Evolutionary conservation across 2,113 vertebrate genomes (phyloP).

Genomic region (Heterotis niloticus): DNA sequence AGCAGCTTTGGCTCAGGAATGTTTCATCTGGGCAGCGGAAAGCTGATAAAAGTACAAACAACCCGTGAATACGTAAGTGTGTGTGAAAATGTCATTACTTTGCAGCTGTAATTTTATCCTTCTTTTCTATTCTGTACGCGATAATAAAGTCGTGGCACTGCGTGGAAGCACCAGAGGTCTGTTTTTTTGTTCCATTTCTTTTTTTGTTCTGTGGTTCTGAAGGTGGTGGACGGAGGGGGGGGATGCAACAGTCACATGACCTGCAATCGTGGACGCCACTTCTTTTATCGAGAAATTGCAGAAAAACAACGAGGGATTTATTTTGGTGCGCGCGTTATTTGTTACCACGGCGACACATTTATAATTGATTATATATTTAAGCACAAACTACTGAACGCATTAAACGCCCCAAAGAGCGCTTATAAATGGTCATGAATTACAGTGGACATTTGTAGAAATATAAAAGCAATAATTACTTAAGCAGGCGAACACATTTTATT

Average conservation of each 20-base stretch:
- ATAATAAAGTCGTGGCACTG: conserved; percentile 13
- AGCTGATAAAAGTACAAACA: neutral
- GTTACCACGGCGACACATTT: too few species aligned
- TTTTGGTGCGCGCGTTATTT: too few species aligned
- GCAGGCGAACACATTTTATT: too few species aligned
- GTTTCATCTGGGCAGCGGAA: neutral
- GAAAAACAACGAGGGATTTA: too few species aligned
- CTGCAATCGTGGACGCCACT: neutral
- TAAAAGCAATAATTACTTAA: too few species aligned
- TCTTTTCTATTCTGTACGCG: neutral
- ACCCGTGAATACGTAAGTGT: neutral
- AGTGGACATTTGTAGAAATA: too few species aligned
- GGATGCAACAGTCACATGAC: neutral
- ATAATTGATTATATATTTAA: too few species aligned
- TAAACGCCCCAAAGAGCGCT: too few species aligned
- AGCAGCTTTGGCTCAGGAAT: neutral
- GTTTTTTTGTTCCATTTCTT: neutral
- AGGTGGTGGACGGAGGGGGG: neutral
- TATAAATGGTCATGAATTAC: too few species aligned
- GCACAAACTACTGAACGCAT: too few species aligned
- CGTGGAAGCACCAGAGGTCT: neutral
- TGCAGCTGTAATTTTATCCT: conserved; percentile 5
- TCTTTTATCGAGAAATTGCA: too few species aligned
- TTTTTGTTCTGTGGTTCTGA: neutral
- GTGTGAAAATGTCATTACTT: neutral